A percentile compares a stretch with the other conserved stretches of the same genome.
Evolutionary conservation across 2,113 vertebrate genomes (phyloP).

Genomic region (Meles meles): DNA sequence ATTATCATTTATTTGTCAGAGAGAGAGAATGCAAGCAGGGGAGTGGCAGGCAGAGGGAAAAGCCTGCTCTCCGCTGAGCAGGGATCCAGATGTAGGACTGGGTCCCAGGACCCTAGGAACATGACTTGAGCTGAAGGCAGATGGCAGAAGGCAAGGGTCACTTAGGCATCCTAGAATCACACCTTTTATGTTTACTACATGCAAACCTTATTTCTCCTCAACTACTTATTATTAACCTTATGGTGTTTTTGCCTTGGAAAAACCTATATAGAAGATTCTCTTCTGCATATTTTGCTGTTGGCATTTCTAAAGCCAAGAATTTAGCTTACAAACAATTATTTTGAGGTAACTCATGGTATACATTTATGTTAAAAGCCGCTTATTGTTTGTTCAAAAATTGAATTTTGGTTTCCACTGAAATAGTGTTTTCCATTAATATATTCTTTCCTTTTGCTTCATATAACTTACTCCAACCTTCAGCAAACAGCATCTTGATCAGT

Average conservation of each 20-base stretch:
- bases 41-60: background rate
- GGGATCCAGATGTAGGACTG: accelerated
- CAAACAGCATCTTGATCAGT: too few relatives aligned
- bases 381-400: background rate
- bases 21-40: background rate
- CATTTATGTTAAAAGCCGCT: background rate
- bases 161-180: background rate
- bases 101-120: background rate
- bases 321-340: background rate
- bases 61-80: background rate
- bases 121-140: background rate
- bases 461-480: too few relatives aligned
- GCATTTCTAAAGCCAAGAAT: background rate
- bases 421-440: background rate
- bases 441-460: background rate
- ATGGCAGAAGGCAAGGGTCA: background rate
- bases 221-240: background rate
- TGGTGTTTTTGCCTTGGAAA: background rate
- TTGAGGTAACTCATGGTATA: background rate
- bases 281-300: background rate
- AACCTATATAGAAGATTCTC: background rate
- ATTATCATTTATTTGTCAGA: background rate
- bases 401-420: background rate
- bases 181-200: background rate
- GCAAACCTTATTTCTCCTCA: background rate